These are phyloP conservation scores for Octopus sinensis DNA, from an alignment of 1,140 invertebrate species.

Conservation along the genomic window DNA sequence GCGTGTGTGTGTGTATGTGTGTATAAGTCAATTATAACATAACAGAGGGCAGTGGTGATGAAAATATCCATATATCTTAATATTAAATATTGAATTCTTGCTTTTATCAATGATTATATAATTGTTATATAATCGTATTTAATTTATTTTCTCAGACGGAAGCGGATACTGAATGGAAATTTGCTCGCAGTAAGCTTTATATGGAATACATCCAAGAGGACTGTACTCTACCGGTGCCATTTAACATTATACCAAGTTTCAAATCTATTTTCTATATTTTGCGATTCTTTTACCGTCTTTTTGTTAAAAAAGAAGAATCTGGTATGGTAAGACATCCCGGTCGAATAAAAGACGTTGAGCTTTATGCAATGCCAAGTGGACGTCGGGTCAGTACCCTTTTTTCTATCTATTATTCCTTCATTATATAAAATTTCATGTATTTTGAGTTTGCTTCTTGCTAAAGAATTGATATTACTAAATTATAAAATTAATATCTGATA, in stretches of 20 bases:
- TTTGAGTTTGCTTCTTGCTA: too few relatives aligned
- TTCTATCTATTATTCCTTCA: not conserved
- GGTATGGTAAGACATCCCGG: conserved; percentile 36
- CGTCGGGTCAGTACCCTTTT: conserved; percentile 12
- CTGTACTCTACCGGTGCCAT: conserved; percentile 90
- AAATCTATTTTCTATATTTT: conserved; percentile 72
- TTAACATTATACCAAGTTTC: conserved; percentile 69
- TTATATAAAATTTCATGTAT: too few relatives aligned
- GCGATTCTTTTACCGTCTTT: conserved; percentile 74
- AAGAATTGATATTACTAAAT: too few relatives aligned
- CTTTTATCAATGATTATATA: too few relatives aligned
- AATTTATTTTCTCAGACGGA: conserved; percentile 71
- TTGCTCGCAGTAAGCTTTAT: conserved; percentile 90
- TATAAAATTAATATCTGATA: too few relatives aligned
- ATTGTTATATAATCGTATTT: not conserved
- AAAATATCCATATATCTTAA: too few relatives aligned
- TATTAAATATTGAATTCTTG: too few relatives aligned
- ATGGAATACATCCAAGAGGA: conserved; percentile 98
- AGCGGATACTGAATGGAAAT: conserved; percentile 97
- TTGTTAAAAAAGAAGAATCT: conserved; percentile 44
- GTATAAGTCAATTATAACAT: too few relatives aligned
- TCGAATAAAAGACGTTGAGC: conserved; percentile 42
- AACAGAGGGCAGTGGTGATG: too few relatives aligned
- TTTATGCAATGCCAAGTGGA: conserved; percentile 28
- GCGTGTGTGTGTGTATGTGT: too few relatives aligned